Base-by-base conservation (phyloP, 2,113 vertebrate species). In the Athene cunicularia region DNA sequence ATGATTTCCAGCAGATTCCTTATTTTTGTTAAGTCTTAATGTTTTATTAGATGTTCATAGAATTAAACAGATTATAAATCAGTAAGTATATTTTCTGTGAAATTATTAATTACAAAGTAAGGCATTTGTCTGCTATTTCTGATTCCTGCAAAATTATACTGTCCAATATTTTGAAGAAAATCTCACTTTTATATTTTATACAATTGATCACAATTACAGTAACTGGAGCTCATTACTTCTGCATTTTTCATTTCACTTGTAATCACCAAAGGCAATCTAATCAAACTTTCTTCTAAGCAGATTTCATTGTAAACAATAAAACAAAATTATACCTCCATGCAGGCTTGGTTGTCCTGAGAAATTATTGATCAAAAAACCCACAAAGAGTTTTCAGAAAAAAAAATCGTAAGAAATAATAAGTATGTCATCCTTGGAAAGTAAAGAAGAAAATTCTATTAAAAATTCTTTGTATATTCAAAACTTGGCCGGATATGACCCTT, bases 21-120 rank as follows among this genome's bases (percentile, higher is more conserved):
- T 41, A 22, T 26, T 85, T 85, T 59, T 37, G 26, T 50, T 47
- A 73, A 22, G 17, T 76, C 37, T 79, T 92, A 87, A 14, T 32
- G 86, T 79, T 71, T 91, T 64, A 50, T 39, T 39, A 47, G 28
- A 30, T 49, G 8, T 35, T 68, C 4, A 49, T 21, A 14, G 4
- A 76, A 86, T 68, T 14, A 83, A 88, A 52, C 4, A 53, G 75
- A 72, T 68, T 64, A 67, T 24, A 68, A 27, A 55, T 55, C 14
- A 63, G 9, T 43, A 47, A 59, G 12, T 33, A 5, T 14, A 43
- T 60, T 80, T 86, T 43, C 74, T 41, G 12, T 55, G 37, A 70
- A 84, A 39, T 53, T 81, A 90, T 68, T 85, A 94, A 77, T 43
- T 67, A 83, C 26, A 67, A 45, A 11, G 83, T 90, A 93, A 97